Conservation (phyloP, 2,113 vertebrate genomes). For the Melanotaenia duboulayi region DNA sequence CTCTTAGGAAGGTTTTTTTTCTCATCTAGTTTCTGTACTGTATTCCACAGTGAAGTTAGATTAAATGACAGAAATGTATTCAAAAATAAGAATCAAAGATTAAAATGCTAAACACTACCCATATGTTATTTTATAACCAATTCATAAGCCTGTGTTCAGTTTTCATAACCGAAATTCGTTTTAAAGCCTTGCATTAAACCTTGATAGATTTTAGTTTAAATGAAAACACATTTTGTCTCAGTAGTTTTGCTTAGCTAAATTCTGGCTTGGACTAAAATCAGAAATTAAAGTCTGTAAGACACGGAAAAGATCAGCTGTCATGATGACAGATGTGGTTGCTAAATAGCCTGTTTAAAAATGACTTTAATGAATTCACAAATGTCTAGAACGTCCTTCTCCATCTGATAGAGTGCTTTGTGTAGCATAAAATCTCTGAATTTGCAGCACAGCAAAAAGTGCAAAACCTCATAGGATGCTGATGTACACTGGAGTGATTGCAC, state of each 20-base stretch:
- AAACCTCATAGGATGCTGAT: constrained; percentile 41
- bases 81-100: background rate
- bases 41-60: constrained; percentile 3
- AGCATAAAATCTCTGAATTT: constrained; percentile 27
- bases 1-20: constrained; percentile 11
- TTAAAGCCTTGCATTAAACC: background rate
- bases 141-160: background rate
- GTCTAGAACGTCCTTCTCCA: constrained; percentile 53
- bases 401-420: constrained; percentile 31
- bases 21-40: background rate
- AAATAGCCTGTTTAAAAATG: constrained; percentile 31
- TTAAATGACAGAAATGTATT: constrained; percentile 1
- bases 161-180: background rate
- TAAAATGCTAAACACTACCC: constrained; percentile 2
- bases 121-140: background rate
- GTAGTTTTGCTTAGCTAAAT: background rate
- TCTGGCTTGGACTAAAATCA: constrained; percentile 1
- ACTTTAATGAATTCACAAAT: constrained; percentile 33
- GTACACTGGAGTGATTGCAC: constrained; percentile 34
- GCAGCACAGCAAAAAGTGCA: constrained; percentile 43
- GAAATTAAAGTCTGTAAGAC: background rate
- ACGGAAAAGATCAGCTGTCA: constrained; percentile 10
- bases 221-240: background rate
- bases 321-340: background rate
- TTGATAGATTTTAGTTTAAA: background rate